Percentiles rank a stretch among this genome's conserved stretches.
These are phyloP conservation scores for Cyrtodaria siliqua DNA, from an alignment of 2,888 invertebrate species.

Conservation along the genomic window DNA sequence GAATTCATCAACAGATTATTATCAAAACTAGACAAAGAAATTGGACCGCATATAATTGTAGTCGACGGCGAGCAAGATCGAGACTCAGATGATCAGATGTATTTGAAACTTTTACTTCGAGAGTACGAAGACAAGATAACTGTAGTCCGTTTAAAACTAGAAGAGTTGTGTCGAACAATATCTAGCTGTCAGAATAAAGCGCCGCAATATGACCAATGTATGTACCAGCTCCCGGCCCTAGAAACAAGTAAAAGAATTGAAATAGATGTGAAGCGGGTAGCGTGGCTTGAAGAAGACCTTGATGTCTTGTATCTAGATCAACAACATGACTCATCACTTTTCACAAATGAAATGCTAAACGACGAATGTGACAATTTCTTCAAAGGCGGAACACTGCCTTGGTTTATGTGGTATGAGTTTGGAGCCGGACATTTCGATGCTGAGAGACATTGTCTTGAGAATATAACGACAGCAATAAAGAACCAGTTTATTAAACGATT, in stretches of 20 bases:
- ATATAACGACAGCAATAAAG: conserved; percentile 28
- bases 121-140: background rate
- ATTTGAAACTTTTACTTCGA: too few relatives aligned
- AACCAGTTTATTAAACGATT: conserved; percentile 10
- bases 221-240: conserved; percentile 22
- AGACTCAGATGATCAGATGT: too few relatives aligned
- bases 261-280: conserved; percentile 33
- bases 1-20: background rate
- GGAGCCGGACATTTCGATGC: conserved; percentile 42
- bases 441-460: conserved; percentile 36
- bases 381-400: conserved; percentile 58
- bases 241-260: conserved; percentile 11
- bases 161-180: conserved; percentile 33
- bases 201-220: background rate
- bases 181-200: conserved; percentile 4
- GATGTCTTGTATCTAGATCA: conserved; percentile 43
- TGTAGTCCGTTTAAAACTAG: conserved; percentile 4
- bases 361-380: conserved; percentile 54
- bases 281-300: conserved; percentile 45
- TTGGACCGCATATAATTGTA: background rate
- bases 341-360: conserved; percentile 23
- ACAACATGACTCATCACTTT: conserved; percentile 13
- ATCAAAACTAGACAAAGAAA: background rate
- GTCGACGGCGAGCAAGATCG: background rate
- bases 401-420: conserved; percentile 52